Conservation (phyloP, 2,113 vertebrate species). For the Saguinus imperator region DNA sequence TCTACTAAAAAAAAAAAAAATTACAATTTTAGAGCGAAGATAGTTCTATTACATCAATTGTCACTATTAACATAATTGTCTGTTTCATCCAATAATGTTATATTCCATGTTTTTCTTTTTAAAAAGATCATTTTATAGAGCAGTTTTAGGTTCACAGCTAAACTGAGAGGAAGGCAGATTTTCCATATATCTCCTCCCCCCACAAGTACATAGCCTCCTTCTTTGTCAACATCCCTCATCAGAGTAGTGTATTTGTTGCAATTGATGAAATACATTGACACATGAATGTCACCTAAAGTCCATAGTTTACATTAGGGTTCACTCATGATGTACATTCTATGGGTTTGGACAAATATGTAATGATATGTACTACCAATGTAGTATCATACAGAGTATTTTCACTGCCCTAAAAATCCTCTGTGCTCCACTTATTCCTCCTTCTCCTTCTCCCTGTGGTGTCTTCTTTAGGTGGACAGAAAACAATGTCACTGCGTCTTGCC, state of each 20-base stretch:
- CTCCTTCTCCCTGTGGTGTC: neutral
- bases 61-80: neutral
- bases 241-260: neutral
- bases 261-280: neutral
- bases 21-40: neutral
- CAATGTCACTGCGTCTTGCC: neutral
- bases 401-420: neutral
- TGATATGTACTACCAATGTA: neutral
- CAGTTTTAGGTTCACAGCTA: neutral
- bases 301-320: neutral
- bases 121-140: neutral
- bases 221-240: neutral
- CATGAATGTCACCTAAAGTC: neutral
- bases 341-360: neutral
- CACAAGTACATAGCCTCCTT: neutral
- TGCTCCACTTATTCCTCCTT: neutral
- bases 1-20: neutral
- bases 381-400: neutral
- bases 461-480: slow-evolving; percentile 44
- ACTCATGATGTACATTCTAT: neutral
- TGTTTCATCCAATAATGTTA: neutral
- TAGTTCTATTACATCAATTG: neutral
- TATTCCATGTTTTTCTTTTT: neutral
- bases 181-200: neutral
- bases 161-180: neutral